Conservation (phyloP, 2,113 vertebrate species). For the Lathamus discolor region DNA sequence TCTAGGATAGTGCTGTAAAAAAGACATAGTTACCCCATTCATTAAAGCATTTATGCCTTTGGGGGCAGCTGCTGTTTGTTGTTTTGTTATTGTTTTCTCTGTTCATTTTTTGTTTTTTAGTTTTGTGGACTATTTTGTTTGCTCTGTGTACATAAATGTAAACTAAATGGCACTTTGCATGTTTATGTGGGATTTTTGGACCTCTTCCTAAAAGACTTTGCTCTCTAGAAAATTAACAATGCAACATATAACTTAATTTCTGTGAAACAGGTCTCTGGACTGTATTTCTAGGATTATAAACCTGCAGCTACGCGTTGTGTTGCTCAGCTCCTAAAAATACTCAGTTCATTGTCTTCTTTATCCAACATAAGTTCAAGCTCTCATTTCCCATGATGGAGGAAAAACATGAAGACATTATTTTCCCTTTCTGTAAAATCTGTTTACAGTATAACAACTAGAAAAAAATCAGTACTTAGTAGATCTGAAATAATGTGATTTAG, state of each 20-base stretch:
- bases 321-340: background rate
- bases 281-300: background rate
- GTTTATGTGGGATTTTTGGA: background rate
- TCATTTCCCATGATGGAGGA: background rate
- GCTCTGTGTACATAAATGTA: background rate
- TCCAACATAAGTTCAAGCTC: background rate
- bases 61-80: accelerated
- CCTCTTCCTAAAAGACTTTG: background rate
- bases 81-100: background rate
- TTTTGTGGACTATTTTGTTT: background rate
- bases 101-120: background rate
- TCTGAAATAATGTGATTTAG: background rate
- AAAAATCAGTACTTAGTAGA: background rate
- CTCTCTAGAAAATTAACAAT: background rate
- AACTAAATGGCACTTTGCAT: background rate
- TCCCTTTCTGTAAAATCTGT: background rate
- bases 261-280: background rate
- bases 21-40: accelerated
- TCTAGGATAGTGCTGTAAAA: background rate
- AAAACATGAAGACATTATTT: background rate
- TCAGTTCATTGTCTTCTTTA: background rate
- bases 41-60: background rate
- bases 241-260: background rate
- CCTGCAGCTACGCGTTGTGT: background rate
- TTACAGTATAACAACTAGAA: background rate